Percentiles rank a stretch among this genome's conserved stretches.
Evolutionary conservation across 2,797 vertebrate genomes (phyloP).

Genomic region (Sphenopsis melanotis): DNA sequence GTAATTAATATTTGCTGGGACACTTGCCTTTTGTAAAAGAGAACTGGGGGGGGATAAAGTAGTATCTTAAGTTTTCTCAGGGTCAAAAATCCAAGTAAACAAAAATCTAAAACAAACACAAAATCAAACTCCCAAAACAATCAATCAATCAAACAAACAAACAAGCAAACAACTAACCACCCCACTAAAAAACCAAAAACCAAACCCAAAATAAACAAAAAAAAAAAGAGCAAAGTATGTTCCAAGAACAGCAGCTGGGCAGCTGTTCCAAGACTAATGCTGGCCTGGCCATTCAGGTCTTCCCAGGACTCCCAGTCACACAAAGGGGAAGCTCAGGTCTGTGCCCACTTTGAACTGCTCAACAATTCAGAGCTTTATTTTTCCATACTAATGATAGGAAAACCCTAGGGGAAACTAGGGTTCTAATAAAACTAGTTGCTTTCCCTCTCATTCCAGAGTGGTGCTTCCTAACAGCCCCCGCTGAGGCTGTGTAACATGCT

Average conservation of each 20-base stretch:
- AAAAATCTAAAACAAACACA: background rate
- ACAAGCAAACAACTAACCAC: background rate
- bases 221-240: background rate
- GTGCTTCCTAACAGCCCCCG: background rate
- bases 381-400: background rate
- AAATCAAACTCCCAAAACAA: background rate
- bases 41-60: accelerated
- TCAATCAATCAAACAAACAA: background rate
- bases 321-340: background rate
- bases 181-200: background rate
- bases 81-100: background rate
- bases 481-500: background rate
- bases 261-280: background rate
- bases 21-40: background rate
- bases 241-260: background rate
- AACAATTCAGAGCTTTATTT: background rate
- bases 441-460: background rate
- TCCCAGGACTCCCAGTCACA: background rate
- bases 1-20: background rate
- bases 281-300: background rate
- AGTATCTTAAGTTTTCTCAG: background rate
- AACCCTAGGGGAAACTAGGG: background rate
- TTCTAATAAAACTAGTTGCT: background rate
- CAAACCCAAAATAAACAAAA: background rate
- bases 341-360: background rate